Conservation (phyloP, 2,113 vertebrate species). For the Lepus timidus region DNA sequence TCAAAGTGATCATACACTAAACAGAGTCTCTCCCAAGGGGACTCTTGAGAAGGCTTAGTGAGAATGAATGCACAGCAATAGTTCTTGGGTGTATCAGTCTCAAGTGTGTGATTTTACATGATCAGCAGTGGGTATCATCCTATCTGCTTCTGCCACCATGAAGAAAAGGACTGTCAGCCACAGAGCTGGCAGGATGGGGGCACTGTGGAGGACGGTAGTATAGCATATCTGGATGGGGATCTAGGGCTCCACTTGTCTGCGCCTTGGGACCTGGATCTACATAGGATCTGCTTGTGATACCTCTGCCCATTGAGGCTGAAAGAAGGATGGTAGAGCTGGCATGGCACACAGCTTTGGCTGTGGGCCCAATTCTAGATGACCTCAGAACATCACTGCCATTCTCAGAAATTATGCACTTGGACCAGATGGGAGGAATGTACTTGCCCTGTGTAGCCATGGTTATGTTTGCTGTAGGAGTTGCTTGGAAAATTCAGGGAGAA, state of each 20-base stretch:
- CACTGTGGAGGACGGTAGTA: neutral
- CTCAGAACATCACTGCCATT: neutral
- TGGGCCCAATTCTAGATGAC: neutral
- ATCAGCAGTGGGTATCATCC: neutral
- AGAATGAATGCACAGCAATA: constrained; percentile 55
- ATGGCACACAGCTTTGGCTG: neutral
- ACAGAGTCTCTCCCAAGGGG: constrained; percentile 58
- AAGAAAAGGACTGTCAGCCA: neutral
- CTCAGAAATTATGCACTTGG: neutral
- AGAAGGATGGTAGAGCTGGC: neutral
- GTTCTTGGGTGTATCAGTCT: constrained; percentile 43
- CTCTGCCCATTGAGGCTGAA: neutral
- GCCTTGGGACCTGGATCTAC: neutral
- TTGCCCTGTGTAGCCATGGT: neutral
- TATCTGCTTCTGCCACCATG: neutral
- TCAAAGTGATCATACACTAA: neutral
- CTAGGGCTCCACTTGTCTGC: neutral
- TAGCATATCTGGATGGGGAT: neutral
- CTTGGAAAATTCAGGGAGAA: neutral
- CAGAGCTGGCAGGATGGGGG: neutral
- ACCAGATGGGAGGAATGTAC: neutral
- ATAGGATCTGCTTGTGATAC: neutral
- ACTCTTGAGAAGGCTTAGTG: constrained; percentile 48
- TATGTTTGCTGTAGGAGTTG: neutral
- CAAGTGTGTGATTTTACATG: constrained; percentile 45